phyloP scores from a whole-genome alignment of 2,888 invertebrate species.

The Nephrotoma flavescens region DNA sequence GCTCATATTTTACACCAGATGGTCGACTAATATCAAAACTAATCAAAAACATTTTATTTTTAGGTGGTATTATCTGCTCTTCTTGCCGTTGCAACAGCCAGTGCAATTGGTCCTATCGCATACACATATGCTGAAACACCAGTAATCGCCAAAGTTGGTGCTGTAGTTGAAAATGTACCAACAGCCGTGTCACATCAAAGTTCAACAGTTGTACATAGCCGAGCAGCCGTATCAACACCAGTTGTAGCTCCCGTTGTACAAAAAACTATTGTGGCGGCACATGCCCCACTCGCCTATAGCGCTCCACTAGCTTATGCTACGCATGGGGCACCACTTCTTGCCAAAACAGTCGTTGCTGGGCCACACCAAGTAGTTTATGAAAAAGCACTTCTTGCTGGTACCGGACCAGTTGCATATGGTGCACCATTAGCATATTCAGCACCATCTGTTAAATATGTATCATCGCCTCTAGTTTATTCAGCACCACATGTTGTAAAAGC shows the following conservation, averaged over 20 bases:
- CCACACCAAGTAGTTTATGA: neutral
- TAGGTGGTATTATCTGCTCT: constrained; percentile 48
- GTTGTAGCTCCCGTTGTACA: constrained; percentile 13
- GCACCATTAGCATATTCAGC: neutral
- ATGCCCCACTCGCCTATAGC: constrained; percentile 1
- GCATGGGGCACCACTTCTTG: neutral
- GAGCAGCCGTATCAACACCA: constrained; percentile 23
- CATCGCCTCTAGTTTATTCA: neutral
- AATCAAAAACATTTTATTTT: neutral
- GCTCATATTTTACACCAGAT: neutral
- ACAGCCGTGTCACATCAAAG: constrained; percentile 40
- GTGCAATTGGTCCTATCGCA: neutral
- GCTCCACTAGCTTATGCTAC: neutral
- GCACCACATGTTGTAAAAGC: neutral
- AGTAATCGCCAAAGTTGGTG: constrained; percentile 22
- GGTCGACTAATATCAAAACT: neutral
- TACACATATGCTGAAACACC: constrained; percentile 19
- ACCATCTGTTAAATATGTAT: neutral
- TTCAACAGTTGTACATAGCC: constrained; percentile 35
- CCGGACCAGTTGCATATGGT: neutral
- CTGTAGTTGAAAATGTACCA: constrained; percentile 20
- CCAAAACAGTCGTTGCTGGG: neutral
- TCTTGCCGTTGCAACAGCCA: constrained; percentile 32
- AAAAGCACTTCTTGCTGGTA: neutral
- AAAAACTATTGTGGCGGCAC: neutral